A percentile compares a stretch with the other conserved stretches of the same genome.
These are phyloP conservation scores for Halcyon smyrnensis DNA, from an alignment of 2,797 vertebrate species.

Conservation along the genomic window DNA sequence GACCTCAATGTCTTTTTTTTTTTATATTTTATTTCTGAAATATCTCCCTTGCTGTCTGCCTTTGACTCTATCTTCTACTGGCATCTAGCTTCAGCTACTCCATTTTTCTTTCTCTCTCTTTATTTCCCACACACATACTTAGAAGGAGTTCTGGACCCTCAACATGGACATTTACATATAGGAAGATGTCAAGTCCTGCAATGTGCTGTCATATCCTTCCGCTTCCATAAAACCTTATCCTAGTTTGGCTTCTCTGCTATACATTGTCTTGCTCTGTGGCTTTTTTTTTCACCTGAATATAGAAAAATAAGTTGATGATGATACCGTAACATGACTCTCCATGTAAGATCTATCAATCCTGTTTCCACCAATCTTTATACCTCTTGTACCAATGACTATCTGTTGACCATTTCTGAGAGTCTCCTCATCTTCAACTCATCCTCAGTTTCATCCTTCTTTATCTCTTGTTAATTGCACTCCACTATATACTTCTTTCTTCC, in stretches of 20 bases:
- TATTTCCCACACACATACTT: neutral
- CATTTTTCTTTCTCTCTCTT: neutral
- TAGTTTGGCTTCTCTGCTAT: neutral
- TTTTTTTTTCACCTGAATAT: neutral
- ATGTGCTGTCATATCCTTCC: neutral
- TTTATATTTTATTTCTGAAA: neutral
- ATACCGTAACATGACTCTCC: neutral
- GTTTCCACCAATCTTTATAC: neutral
- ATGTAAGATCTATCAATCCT: neutral
- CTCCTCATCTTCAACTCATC: neutral
- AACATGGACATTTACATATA: neutral
- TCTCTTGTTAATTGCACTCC: neutral
- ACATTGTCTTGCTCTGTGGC: neutral
- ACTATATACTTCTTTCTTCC: neutral
- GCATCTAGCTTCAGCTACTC: neutral
- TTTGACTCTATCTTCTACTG: neutral
- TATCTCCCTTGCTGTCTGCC: neutral
- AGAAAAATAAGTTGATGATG: neutral
- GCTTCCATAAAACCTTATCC: neutral
- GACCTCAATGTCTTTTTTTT: neutral
- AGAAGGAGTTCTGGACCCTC: neutral
- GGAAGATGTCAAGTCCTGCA: neutral
- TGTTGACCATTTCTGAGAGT: neutral
- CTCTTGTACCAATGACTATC: neutral
- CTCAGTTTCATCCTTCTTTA: neutral